These are phyloP conservation scores for Cylas formicarius DNA, from an alignment of 1,140 invertebrate genomes.

Conservation along the genomic window DNA sequence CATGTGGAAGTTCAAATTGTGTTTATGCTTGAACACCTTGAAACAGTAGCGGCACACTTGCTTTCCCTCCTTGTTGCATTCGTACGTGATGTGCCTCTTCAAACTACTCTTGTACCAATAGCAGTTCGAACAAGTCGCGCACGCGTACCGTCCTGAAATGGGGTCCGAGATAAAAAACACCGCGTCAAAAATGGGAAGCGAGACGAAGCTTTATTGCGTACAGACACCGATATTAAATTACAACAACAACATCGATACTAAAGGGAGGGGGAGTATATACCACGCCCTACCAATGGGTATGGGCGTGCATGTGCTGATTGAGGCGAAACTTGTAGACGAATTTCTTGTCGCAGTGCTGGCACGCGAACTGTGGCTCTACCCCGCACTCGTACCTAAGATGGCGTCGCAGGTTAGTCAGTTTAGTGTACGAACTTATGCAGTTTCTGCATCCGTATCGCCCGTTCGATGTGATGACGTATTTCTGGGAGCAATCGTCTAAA, in stretches of 20 bases:
- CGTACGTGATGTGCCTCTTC: constrained; percentile 44
- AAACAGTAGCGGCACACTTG: constrained; percentile 42
- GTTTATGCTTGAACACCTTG: constrained; percentile 29
- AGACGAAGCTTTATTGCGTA: too few species aligned
- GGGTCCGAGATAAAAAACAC: too few species aligned
- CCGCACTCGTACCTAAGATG: constrained; percentile 56
- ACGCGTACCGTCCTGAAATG: too few species aligned
- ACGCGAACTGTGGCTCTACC: constrained; percentile 66
- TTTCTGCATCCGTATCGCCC: constrained; percentile 42
- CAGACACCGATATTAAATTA: too few species aligned
- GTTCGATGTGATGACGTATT: neutral
- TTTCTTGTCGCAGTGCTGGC: constrained; percentile 48
- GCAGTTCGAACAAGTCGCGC: constrained; percentile 16
- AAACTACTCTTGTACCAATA: constrained; percentile 39
- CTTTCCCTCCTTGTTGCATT: constrained; percentile 47
- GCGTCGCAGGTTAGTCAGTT: constrained; percentile 47
- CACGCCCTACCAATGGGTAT: too few species aligned
- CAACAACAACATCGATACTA: too few species aligned
- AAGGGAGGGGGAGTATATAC: too few species aligned
- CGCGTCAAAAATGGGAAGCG: too few species aligned
- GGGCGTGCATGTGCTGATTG: constrained; percentile 4
- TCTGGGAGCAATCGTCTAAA: too few species aligned
- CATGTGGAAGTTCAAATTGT: constrained; percentile 29
- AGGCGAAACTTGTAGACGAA: neutral
- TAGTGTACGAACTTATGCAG: constrained; percentile 50